Percentiles rank a stretch among this genome's conserved stretches.
These are phyloP conservation scores for Daboia siamensis DNA, from an alignment of 2,113 vertebrate species.

Conservation along the genomic window DNA sequence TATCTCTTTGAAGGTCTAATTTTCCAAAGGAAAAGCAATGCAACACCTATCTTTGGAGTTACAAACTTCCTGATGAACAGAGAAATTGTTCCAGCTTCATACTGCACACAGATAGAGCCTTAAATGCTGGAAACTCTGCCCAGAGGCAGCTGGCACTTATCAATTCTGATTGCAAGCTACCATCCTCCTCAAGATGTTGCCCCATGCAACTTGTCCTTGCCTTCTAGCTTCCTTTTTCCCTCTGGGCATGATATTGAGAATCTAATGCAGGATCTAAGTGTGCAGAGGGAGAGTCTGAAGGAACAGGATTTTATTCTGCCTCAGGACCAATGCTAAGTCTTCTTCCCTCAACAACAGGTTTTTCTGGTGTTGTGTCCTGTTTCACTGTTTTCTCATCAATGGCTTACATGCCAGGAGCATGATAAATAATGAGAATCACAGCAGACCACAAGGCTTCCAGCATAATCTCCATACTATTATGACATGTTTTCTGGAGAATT, in stretches of 20 bases:
- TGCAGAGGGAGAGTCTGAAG: background rate
- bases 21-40: background rate
- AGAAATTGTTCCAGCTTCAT: background rate
- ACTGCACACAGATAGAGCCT: background rate
- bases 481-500: background rate
- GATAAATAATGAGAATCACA: background rate
- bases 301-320: background rate
- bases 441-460: background rate
- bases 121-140: background rate
- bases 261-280: background rate
- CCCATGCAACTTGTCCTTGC: background rate
- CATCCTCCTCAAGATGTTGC: background rate
- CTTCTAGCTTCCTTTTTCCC: background rate
- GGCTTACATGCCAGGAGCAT: background rate
- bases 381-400: background rate
- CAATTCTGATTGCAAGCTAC: background rate
- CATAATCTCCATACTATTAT: background rate
- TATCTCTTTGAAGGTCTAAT: background rate
- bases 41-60: background rate
- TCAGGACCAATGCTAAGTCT: background rate
- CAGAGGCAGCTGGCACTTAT: background rate
- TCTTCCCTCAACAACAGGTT: background rate
- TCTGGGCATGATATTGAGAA: background rate
- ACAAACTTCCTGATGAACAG: background rate
- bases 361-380: background rate